Evolutionary conservation across 2,797 vertebrate species (phyloP), one percentile per base, ranked within the genome.

Genomic region (Sus cebifrons): DNA sequence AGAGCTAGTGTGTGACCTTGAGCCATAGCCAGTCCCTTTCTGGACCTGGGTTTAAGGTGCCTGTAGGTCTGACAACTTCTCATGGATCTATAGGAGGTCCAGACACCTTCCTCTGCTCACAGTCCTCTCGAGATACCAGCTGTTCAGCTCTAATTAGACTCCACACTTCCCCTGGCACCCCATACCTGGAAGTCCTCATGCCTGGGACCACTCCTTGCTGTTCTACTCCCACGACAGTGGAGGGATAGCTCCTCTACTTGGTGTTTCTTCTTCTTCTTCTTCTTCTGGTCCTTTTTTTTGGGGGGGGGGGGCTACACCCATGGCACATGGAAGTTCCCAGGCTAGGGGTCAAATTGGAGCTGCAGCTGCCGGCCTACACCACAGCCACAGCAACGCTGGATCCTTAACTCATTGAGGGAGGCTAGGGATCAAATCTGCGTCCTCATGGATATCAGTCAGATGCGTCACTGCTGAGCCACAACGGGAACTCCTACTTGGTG

Each of bases 111-210:
- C 56, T 96, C 74, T 93, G 58, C 82, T 62, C 68, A 82, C n/a
- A 65, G 36, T 70, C 74, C 49, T 93, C 23, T 44, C 12, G 29
- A 58, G 65, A 36, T 56, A 87, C 92, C 67, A 82, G 91, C 85
- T 96, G 44, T 86, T 94, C 44, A 25, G 87, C 77, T 93, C 93
- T 94, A 94, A 97, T 95, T 95, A 91, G 73, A 92, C 64, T 88
- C 73, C 56, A 44, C 52, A 95, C 74, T 86, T 95, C 94, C 87
- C 93, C 85, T 94, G 83, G 88, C 58, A 96, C 82, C 75, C 73
- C 54, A 89, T n/a, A 71, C 82, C 89, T 94, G 84, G 90, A 96
- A 86, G 85, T 56, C 88, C 60, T 94, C 65, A 70, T 85, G 81
- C 82, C 77, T 96, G 71, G 17, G 29, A 54, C 60, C 58, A 83